Evolutionary conservation across 1,140 invertebrate genomes (phyloP).

Genomic region (Mamestra configurata): DNA sequence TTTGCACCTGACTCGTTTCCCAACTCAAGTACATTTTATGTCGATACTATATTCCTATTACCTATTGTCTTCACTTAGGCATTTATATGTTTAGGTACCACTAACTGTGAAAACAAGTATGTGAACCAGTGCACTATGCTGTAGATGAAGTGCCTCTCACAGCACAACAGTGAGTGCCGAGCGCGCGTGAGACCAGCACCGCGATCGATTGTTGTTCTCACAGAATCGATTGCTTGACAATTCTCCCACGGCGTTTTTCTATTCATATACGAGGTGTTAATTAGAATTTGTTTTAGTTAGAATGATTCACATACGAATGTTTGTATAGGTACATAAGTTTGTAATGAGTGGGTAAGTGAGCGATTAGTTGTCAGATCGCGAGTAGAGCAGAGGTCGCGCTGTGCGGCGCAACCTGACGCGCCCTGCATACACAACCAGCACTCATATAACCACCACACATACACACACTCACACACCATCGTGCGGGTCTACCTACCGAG

Average conservation of each 20-base stretch:
- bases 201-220: background rate
- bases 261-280: background rate
- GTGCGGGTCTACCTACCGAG: conserved; percentile 26
- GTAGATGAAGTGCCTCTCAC: background rate
- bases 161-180: background rate
- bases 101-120: no score
- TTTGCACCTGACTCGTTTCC: no score
- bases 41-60: no score
- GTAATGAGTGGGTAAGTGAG: background rate
- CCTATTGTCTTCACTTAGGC: no score
- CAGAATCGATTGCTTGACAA: background rate
- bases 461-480: conserved; percentile 21
- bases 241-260: conserved; percentile 10
- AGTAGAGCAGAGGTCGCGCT: background rate
- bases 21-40: no score
- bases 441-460: conserved; percentile 1
- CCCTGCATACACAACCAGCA: conserved; percentile 13
- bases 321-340: background rate
- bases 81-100: no score
- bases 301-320: background rate
- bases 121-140: no score
- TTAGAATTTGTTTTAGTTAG: background rate
- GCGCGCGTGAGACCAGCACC: background rate
- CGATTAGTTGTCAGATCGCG: background rate
- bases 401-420: conserved; percentile 1